Evolutionary conservation across 92 coral and sea anemone genomes (phyloP).

Genomic region (Zoanthus sansibaricus): DNA sequence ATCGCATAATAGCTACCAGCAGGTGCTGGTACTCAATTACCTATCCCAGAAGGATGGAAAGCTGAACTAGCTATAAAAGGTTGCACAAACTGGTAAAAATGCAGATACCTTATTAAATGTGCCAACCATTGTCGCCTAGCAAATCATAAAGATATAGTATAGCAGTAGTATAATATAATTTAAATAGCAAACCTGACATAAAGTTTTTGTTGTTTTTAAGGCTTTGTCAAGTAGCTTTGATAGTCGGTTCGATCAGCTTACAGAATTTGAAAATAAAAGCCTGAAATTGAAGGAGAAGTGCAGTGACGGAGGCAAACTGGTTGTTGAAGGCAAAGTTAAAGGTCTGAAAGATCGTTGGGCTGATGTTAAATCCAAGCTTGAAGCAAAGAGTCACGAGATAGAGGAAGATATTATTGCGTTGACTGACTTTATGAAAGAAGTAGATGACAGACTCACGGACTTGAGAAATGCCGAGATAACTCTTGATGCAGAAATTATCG

Average conservation of each 20-base stretch:
- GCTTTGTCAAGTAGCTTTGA: constrained; percentile 91
- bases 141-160: too few species aligned
- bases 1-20: too few species aligned
- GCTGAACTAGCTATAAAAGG: too few species aligned
- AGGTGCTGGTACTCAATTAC: too few species aligned
- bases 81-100: too few species aligned
- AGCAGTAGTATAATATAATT: too few species aligned
- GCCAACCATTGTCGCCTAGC: too few species aligned
- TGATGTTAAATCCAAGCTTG: constrained; percentile 73
- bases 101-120: too few species aligned
- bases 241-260: constrained; percentile 74
- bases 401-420: constrained; percentile 76
- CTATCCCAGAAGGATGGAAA: too few species aligned
- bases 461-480: constrained; percentile 79
- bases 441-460: constrained; percentile 79
- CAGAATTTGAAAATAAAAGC: constrained; percentile 72
- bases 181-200: too few species aligned
- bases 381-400: constrained; percentile 60
- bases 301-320: constrained; percentile 77
- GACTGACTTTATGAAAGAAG: constrained; percentile 64
- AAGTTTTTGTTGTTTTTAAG: constrained; percentile 30
- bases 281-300: constrained; percentile 77
- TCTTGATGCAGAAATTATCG: constrained; percentile 69
- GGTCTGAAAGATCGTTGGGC: constrained; percentile 78
- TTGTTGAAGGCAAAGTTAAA: constrained; percentile 73